Evolutionary conservation across 1,140 invertebrate genomes (phyloP), one percentile per base, ranked within the genome.

Genomic region (Thaumatotibia leucotreta): DNA sequence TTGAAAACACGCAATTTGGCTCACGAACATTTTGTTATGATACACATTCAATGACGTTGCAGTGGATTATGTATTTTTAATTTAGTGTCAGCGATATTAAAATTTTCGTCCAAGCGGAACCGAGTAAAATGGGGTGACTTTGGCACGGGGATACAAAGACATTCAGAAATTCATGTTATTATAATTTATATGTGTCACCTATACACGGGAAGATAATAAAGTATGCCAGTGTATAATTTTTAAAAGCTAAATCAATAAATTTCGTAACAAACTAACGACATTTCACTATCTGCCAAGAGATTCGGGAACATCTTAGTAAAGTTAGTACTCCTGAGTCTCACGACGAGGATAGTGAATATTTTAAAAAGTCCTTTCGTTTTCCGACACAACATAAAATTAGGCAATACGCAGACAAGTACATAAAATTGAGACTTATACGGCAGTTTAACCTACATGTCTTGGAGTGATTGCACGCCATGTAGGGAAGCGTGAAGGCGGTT

Each of bases 361-460:
- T 39, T 39, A 8, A 45, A 45, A 45, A 20, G 14, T 58, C 23
- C 52, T 31, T 58, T n/a, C 52, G 20, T 24, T 27, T 58, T 58
- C 35, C 35, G 35, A 14, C 35, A 11, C 17, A 45, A 39, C 35
- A n/a, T n/a, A 17, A 52, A 58, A 58, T 58, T 58, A 58, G 52
- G 52, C 52, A 58, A 58, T 29, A 11, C 33, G 33, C 52, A n/a
- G 14, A 14, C 52, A 58, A 31, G 52, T 27, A 14, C n/a, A 24
- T 45, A 58, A 58, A 27, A 29, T 58, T 58, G 23, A 58, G 23
- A 45, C 52, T 58, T 58, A 58, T 29, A 58, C 24, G 52, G 52
- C 52, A 24, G n/a, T 27, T 27, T 58, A 58, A 58, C 52, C 52
- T 58, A 58, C 52, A 11, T 32, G 31, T 32, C 4, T 58, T 58